Base-by-base conservation (phyloP, 1,140 invertebrate genomes). In the Uloborus diversus region DNA sequence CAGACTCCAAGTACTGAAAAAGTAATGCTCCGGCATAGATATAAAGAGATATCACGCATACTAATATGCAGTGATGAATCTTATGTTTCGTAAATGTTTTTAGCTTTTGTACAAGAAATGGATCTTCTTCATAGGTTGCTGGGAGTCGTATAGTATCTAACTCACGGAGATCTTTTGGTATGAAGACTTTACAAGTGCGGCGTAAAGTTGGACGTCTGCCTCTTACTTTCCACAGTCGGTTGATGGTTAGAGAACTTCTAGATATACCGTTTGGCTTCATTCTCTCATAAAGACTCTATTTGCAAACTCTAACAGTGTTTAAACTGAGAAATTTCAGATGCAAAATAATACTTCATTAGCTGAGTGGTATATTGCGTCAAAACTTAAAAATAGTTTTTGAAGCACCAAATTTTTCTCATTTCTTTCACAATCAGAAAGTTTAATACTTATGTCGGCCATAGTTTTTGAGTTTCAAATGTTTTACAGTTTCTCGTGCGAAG, bases 101-200 rank as follows among this genome's bases (percentile, higher is more conserved):
- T 35, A 79, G 30, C 28, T 79, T 79, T n/a, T 69, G 64, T 11
- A 79, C 65, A 13, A 68, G 35, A 51, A 69, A 69, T 49, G 68
- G 51, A n/a, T 79, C 76, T 49, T 79, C 76, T 20, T 79, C 76
- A 23, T 79, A 79, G 33, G 64, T 79, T 9, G 76, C 76, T 33
- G 76, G 76, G 11, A 79, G 35, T 17, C 76, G 76, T 4, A 79
- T 7, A 11, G 56, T 79, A 20, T 66, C 76, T n/a, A 79, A 23
- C 33, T 69, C 64, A 30, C 76, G 27, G 27, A 79, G 56, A 35
- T 79, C 76, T 32, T 56, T 27, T 20, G 76, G 76, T 30, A 79
- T 79, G 64, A 47, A 79, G 0, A 79, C 76, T 42, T 79, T 79
- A 27, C 76, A 79, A n/a, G 76, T 79, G 30, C 76, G 64, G 5